Conservation (phyloP, 1,140 invertebrate genomes). For the Monochamus saltuarius region DNA sequence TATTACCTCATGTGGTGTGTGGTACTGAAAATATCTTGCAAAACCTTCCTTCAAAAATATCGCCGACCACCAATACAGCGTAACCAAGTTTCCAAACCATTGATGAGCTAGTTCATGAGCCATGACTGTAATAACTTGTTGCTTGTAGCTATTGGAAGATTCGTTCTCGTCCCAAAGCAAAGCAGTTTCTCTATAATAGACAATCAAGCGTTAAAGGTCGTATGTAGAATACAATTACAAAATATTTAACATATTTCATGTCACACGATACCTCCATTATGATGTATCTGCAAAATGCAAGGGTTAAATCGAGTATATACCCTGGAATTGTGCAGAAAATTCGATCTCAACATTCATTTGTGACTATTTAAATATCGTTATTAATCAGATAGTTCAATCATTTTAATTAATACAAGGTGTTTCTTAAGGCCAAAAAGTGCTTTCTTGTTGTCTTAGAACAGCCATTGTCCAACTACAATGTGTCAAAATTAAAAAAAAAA, state of each 20-base stretch:
- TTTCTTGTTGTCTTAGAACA: too few relatives aligned
- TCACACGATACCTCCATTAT: not conserved
- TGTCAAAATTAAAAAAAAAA: too few relatives aligned
- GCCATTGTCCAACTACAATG: too few relatives aligned
- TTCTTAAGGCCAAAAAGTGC: too few relatives aligned
- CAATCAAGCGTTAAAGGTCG: not conserved
- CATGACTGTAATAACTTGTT: slow-evolving; percentile 58
- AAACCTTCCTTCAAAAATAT: slow-evolving; percentile 58
- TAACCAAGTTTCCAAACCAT: slow-evolving; percentile 73
- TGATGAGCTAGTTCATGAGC: slow-evolving; percentile 66
- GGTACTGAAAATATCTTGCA: slow-evolving; percentile 52
- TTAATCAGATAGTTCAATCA: not conserved
- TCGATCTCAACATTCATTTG: not conserved
- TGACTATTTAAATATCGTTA: not conserved
- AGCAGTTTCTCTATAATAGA: slow-evolving; percentile 56
- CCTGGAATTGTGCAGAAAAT: not conserved
- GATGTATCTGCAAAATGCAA: too few relatives aligned
- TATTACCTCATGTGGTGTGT: slow-evolving; percentile 17
- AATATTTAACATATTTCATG: not conserved
- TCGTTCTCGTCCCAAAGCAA: slow-evolving; percentile 58
- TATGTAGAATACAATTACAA: not conserved
- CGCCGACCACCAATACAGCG: slow-evolving; percentile 56
- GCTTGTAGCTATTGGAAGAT: slow-evolving; percentile 49
- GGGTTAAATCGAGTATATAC: too few relatives aligned
- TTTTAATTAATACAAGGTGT: too few relatives aligned